A percentile compares a stretch with the other conserved stretches of the same genome.
These are phyloP conservation scores for Daubentonia madagascariensis DNA, from an alignment of 2,113 vertebrate species.

Conservation along the genomic window DNA sequence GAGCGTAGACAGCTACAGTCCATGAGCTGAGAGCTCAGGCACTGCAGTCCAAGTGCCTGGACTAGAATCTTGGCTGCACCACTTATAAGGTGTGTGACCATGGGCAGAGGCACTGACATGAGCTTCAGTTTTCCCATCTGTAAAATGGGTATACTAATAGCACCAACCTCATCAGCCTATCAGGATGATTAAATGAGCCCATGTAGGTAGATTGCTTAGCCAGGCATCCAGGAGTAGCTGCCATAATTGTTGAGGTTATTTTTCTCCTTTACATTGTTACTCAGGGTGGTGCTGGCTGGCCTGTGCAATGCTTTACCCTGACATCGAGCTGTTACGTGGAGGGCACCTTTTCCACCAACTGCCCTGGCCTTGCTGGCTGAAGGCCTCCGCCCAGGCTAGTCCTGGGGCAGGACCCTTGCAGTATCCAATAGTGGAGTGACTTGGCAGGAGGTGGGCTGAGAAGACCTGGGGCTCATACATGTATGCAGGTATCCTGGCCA, in stretches of 20 bases:
- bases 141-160: not conserved
- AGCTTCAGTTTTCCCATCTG: not conserved
- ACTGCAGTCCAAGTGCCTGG: too few relatives aligned
- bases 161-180: not conserved
- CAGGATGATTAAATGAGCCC: not conserved
- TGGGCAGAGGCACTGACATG: not conserved
- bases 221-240: fast-evolving
- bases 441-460: not conserved
- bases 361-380: not conserved
- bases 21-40: not conserved
- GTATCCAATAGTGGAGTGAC: not conserved
- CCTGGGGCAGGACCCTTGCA: not conserved
- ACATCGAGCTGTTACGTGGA: not conserved
- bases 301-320: not conserved
- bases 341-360: not conserved
- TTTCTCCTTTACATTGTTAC: too few relatives aligned
- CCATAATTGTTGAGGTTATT: not conserved
- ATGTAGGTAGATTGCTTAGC: not conserved
- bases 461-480: too few relatives aligned
- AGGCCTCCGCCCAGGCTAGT: not conserved
- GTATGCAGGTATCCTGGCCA: not conserved
- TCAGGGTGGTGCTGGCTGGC: not conserved
- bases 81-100: not conserved
- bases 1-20: not conserved
- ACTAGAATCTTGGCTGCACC: not conserved